These are phyloP conservation scores for Taphrorychus bicolor DNA, from an alignment of 2,888 invertebrate species.

Conservation along the genomic window DNA sequence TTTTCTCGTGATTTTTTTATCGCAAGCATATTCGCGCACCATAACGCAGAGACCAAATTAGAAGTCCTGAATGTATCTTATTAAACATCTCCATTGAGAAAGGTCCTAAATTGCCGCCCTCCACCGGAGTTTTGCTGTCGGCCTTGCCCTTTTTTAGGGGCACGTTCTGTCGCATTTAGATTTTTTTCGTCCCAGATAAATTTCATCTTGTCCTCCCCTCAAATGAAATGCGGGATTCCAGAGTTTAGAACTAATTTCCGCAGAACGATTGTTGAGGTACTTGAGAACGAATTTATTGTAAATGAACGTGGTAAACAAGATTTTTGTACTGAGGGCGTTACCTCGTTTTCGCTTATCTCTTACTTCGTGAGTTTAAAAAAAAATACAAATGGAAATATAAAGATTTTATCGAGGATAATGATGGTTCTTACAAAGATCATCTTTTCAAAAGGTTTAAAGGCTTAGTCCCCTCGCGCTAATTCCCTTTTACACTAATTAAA, in stretches of 20 bases:
- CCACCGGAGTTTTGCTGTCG: slow-evolving; percentile 12
- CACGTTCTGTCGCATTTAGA: slow-evolving; percentile 1
- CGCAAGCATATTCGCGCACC: not conserved
- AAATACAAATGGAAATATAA: not conserved
- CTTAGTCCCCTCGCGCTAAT: not conserved
- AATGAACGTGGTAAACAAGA: not conserved
- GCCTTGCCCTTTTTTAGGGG: slow-evolving; percentile 18
- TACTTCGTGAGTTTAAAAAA: no score
- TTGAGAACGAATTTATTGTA: not conserved
- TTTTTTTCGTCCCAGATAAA: not conserved
- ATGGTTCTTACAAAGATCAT: not conserved
- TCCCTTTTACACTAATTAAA: not conserved
- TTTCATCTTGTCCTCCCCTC: not conserved
- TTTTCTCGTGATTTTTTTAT: not conserved
- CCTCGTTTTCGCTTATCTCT: not conserved
- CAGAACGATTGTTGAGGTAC: not conserved
- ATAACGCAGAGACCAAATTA: slow-evolving; percentile 7
- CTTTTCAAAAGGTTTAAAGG: not conserved
- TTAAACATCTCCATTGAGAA: slow-evolving; percentile 11
- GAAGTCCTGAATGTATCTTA: slow-evolving; percentile 3
- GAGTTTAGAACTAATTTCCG: not conserved
- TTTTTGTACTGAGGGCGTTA: not conserved
- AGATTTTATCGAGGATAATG: not conserved
- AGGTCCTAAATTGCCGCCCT: slow-evolving; percentile 20
- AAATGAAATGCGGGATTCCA: not conserved